Evolutionary conservation across 37 sponge, comb jelly and placozoan genomes (phyloP).

Genomic region (Amphimedon queenslandica): DNA sequence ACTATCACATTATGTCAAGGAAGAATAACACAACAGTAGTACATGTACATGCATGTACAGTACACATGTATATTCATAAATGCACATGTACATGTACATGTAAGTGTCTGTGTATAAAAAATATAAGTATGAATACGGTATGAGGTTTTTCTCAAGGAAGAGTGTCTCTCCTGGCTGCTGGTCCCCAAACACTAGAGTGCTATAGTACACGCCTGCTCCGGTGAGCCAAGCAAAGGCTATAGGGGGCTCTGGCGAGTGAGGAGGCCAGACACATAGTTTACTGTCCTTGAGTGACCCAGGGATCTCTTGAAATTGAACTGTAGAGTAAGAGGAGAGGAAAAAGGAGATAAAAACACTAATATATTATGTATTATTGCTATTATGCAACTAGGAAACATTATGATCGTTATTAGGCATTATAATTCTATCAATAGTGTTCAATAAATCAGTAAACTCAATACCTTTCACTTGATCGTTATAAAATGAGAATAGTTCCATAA

Average conservation of each 20-base stretch:
- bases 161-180: constrained; percentile 35
- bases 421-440: not conserved
- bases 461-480: constrained; percentile 40
- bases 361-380: no score
- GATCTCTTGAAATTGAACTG: constrained; percentile 68
- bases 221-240: constrained; percentile 82
- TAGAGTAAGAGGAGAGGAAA: not conserved
- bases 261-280: constrained; percentile 63
- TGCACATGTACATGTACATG: not conserved
- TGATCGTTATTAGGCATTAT: not conserved
- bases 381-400: no score
- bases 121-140: constrained; percentile 31
- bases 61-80: no score
- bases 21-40: not conserved
- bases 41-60: not conserved
- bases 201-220: constrained; percentile 61
- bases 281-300: constrained; percentile 59
- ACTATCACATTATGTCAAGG: not conserved
- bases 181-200: constrained; percentile 25
- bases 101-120: not conserved
- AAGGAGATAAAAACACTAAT: not conserved
- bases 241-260: constrained; percentile 24
- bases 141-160: constrained; percentile 28
- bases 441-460: no score
- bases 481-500: constrained; percentile 29